Evolutionary conservation across 2,113 vertebrate genomes (phyloP).

Genomic region (Scophthalmus maximus): DNA sequence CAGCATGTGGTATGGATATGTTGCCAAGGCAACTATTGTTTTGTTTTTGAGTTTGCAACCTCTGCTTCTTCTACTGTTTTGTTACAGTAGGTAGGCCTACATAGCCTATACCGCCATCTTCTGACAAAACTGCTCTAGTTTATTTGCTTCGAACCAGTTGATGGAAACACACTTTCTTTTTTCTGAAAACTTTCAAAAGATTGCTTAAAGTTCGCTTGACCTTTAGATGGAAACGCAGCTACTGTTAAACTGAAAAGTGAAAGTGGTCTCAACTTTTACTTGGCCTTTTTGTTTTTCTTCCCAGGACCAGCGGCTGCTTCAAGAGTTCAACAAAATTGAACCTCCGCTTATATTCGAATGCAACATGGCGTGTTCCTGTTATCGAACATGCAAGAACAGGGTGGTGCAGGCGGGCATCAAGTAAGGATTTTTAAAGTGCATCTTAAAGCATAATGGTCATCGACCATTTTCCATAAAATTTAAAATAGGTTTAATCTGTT

Average conservation of each 20-base stretch:
- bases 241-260: neutral
- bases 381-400: constrained; percentile 91
- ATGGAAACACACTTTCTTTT: too few relatives aligned
- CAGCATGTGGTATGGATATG: too few relatives aligned
- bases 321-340: constrained; percentile 96
- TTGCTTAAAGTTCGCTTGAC: too few relatives aligned
- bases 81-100: too few relatives aligned
- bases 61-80: too few relatives aligned
- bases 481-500: neutral
- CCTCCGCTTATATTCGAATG: constrained; percentile 94
- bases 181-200: too few relatives aligned
- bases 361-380: constrained; percentile 93
- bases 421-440: constrained; percentile 66
- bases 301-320: constrained; percentile 91
- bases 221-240: too few relatives aligned
- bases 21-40: too few relatives aligned
- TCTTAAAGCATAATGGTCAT: neutral
- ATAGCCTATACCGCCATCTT: too few relatives aligned
- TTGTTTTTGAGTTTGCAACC: too few relatives aligned
- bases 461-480: neutral
- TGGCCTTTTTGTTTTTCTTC: neutral
- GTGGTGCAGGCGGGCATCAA: constrained; percentile 94
- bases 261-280: neutral
- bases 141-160: too few relatives aligned
- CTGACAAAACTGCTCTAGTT: too few relatives aligned